Evolutionary conservation across 2,113 vertebrate species (phyloP), one percentile per base, ranked within the genome.

Genomic region (Tupaia tana): DNA sequence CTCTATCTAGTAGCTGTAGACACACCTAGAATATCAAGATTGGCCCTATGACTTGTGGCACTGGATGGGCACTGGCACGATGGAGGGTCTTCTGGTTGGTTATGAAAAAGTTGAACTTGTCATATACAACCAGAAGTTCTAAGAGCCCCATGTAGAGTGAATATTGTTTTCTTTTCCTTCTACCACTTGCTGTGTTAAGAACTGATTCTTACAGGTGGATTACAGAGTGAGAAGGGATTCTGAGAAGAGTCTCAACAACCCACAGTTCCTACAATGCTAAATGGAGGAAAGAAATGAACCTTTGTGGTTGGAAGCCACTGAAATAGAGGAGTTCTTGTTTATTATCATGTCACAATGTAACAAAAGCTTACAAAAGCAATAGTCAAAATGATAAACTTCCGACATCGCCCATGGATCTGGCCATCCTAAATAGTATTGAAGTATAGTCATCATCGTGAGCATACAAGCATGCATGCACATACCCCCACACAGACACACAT

Each of bases 121-220:
- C n/a, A 4, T 27, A 29, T 5, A 9, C 9, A 73, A 14, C 52
- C 2, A 29, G 69, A 71, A 87, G 11, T 11, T 93, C 31, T 67
- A 22, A 29, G 12, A 59, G 3, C 8, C 9, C 1, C 14, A 0
- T 0, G 3, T 52, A 2, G 1, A 24, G 12, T 66, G 9, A 29
- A 7, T 54, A 52, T 22, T 71, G 66, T 86, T 91, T 75, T 12
- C 5, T 75, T 71, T 87, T 69, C 22, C 24, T 91, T 82, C 15
- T 56, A 10, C 10, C 20, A 34, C n/a, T 24, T 34, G 13, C 9
- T 16, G 6, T 74, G 31, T 69, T 19, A 69, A 88, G 34, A 22
- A 14, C 29, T 66, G 7, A 59, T 70, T 43, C 77, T 52, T 31
- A 75, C 86, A 59, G 14, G 11, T 89, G 52, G 14, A 9, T 1